Evolutionary conservation across 2,113 vertebrate species (phyloP), one percentile per base, ranked within the genome.

Genomic region (Oxyruncus cristatus): DNA sequence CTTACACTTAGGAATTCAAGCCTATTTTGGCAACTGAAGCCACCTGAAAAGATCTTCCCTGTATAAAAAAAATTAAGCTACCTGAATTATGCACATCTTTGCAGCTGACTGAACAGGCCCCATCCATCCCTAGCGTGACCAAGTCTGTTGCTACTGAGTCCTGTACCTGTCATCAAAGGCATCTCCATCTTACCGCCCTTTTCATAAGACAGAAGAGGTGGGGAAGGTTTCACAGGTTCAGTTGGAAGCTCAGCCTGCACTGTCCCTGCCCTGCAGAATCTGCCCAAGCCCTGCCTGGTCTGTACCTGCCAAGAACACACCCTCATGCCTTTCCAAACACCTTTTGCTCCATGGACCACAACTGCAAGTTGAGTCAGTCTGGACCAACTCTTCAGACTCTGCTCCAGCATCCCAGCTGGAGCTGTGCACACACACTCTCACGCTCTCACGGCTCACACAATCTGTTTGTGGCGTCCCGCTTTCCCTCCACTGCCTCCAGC

Each of bases 151-250:
- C 30, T 71, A 2, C 14, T 22, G 18, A 50, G 55, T 23, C 32
- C 68, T 53, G 9, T 8, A 30, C 2, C 27, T 23, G 3, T 20
- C 37, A 42, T 13, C 39, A 41, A 2, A 41, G 30, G 27, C 44
- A 85, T 6, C 16, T 88, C 39, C 74, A 52, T 23, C 56, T 52
- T 63, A 28, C 8, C 30, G 22, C 3, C 9, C 7, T 26, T 66
- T 79, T 23, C 8, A 0, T 30, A 11, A 39, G 26, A 0, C 22
- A 79, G 58, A 46, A 27, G 5, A n/a, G n/a, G 3, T 21, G 15
- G 30, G 42, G 28, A 50, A 46, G 7, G 10, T 35, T 44, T 37
- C 59, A 59, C 30, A 53, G 41, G 20, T n/a, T 28, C 39, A 14
- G 7, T 1, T 14, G 42, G 28, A 33, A 62, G n/a, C 37, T 42